Evolutionary conservation across 2,797 vertebrate species (phyloP).

Genomic region (Sebastes reedi): DNA sequence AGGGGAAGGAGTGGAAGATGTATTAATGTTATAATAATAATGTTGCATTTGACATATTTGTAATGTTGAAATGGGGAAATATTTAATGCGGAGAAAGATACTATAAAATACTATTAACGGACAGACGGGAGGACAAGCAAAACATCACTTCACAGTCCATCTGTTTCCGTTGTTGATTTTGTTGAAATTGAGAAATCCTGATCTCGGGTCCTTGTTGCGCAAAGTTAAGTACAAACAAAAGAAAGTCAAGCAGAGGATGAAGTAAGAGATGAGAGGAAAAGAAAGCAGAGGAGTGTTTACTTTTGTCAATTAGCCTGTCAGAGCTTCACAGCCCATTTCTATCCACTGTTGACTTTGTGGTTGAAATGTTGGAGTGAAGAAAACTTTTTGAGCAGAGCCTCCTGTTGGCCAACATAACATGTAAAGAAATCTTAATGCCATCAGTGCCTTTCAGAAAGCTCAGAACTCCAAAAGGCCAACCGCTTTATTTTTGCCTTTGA

Average conservation of each 20-base stretch:
- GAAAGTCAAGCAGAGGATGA: conserved; percentile 11
- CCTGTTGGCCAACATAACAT: conserved; percentile 24
- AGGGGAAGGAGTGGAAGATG: conserved; percentile 26
- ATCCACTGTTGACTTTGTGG: conserved; percentile 56
- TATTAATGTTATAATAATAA: not conserved
- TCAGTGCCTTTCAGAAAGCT: conserved; percentile 13
- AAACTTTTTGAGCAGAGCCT: conserved; percentile 30
- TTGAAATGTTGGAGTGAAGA: conserved; percentile 34
- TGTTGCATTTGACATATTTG: not conserved
- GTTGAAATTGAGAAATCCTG: conserved; percentile 45
- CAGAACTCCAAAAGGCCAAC: conserved; percentile 34
- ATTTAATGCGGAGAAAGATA: not conserved
- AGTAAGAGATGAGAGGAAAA: conserved; percentile 6
- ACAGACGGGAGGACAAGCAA: not conserved
- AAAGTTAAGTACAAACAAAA: conserved; percentile 60
- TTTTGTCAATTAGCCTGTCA: conserved; percentile 49
- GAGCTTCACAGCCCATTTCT: conserved; percentile 50
- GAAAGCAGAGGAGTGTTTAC: conserved; percentile 45
- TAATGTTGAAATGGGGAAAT: not conserved
- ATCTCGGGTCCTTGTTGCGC: conserved; percentile 31
- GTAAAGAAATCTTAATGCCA: conserved; percentile 48
- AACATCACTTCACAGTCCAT: conserved; percentile 39
- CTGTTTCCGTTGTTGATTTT: conserved; percentile 49
- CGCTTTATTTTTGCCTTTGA: conserved; percentile 32
- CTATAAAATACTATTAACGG: not conserved